Evolutionary conservation across 1,140 invertebrate genomes (phyloP).

Genomic region (Harlomillsia oculata): DNA sequence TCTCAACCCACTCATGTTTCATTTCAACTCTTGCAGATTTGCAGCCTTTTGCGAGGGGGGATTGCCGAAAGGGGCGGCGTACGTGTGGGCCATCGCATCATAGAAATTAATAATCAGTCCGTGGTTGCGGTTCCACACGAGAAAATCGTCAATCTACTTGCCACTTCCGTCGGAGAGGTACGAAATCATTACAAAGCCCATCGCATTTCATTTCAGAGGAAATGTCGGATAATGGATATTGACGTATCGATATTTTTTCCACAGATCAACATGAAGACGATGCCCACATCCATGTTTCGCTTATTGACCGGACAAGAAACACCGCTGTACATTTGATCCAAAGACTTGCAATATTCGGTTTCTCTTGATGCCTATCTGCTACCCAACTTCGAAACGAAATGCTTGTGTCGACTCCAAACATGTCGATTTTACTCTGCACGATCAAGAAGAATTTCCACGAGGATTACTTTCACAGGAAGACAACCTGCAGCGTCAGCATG

Average conservation of each 20-base stretch:
- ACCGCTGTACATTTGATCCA: constrained; percentile 82
- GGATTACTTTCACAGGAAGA: too few relatives aligned
- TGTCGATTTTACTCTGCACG: not conserved
- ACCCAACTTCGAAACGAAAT: not conserved
- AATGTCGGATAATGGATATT: not conserved
- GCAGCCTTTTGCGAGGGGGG: constrained; percentile 90
- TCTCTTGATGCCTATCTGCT: not conserved
- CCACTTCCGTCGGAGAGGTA: constrained; percentile 97
- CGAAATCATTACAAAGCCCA: constrained; percentile 32
- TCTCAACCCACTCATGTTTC: not conserved
- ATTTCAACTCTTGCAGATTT: too few relatives aligned
- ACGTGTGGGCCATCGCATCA: constrained; percentile 95
- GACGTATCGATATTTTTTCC: constrained; percentile 37
- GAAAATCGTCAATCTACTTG: constrained; percentile 95
- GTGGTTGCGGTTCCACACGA: constrained; percentile 99
- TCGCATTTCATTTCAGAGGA: not conserved
- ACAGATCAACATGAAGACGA: constrained; percentile 99
- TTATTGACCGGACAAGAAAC: constrained; percentile 97
- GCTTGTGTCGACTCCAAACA: not conserved
- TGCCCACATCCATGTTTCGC: constrained; percentile 99
- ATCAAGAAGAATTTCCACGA: too few relatives aligned
- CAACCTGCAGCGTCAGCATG: not conserved
- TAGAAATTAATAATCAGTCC: constrained; percentile 98
- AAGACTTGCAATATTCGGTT: constrained; percentile 1
- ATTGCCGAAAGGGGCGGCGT: constrained; percentile 98